Percentiles rank a stretch among this genome's conserved stretches.
Conservation (phyloP, 2,797 vertebrate genomes). For the Remorina albescens region DNA sequence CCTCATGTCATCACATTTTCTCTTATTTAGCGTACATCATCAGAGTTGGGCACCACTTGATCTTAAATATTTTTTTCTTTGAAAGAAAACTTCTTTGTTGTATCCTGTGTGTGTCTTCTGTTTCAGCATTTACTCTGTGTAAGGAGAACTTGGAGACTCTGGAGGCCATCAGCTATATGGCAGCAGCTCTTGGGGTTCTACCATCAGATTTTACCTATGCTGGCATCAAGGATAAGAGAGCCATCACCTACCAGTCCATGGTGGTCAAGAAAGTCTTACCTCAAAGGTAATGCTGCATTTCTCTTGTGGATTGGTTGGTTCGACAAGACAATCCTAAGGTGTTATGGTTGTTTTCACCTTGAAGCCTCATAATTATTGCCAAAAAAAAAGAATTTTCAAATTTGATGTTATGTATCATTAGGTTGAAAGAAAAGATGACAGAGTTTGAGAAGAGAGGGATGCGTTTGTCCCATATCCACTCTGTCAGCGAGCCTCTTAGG, state of each 20-base stretch:
- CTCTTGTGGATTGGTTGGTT: neutral
- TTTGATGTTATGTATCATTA: slow-evolving; percentile 62
- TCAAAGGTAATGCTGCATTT: slow-evolving; percentile 82
- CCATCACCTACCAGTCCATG: slow-evolving; percentile 94
- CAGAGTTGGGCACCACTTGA: neutral
- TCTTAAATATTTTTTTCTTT: neutral
- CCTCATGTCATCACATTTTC: too few relatives aligned
- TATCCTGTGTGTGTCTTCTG: slow-evolving; percentile 18
- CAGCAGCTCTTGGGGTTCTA: slow-evolving; percentile 90
- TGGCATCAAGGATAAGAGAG: slow-evolving; percentile 96
- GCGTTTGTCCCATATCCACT: slow-evolving; percentile 84
- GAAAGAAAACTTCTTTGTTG: neutral
- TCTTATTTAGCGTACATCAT: too few relatives aligned
- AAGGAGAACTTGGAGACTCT: slow-evolving; percentile 97
- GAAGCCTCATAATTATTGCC: accelerated
- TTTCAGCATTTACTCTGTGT: slow-evolving; percentile 91
- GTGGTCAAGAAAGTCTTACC: slow-evolving; percentile 94
- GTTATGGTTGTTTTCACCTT: neutral
- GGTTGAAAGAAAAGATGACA: slow-evolving; percentile 86
- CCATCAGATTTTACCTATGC: slow-evolving; percentile 97
- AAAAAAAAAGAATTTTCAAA: neutral
- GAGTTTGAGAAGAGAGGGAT: slow-evolving; percentile 89
- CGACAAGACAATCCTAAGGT: neutral
- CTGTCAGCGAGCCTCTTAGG: slow-evolving; percentile 85
- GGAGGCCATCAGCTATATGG: slow-evolving; percentile 92